phyloP scores from a whole-genome alignment of 2,797 vertebrate species.

The Cichlasoma orientale region DNA sequence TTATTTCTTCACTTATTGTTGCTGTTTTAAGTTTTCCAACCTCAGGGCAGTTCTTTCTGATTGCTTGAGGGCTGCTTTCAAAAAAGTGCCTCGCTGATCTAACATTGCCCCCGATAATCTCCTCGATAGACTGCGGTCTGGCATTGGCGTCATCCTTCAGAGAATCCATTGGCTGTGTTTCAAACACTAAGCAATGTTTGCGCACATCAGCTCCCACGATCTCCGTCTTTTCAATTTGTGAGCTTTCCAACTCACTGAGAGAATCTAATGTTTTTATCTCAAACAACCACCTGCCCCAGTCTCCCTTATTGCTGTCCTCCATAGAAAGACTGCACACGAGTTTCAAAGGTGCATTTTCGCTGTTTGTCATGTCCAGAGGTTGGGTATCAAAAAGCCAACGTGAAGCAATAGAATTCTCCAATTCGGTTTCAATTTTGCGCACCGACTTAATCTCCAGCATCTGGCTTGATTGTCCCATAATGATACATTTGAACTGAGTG shows the following conservation, averaged over 20 bases:
- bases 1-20: constrained; percentile 82
- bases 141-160: constrained; percentile 85
- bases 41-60: constrained; percentile 81
- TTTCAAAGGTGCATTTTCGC: constrained; percentile 81
- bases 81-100: constrained; percentile 88
- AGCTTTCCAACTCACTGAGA: constrained; percentile 81
- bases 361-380: constrained; percentile 81
- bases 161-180: constrained; percentile 89
- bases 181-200: constrained; percentile 90
- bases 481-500: constrained; percentile 86
- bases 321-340: constrained; percentile 86
- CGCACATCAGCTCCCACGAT: constrained; percentile 87
- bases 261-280: constrained; percentile 87
- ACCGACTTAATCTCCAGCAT: constrained; percentile 88
- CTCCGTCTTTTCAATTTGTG: constrained; percentile 78
- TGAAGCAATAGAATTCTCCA: constrained; percentile 84
- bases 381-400: constrained; percentile 89
- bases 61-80: constrained; percentile 86
- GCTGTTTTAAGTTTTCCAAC: constrained; percentile 87
- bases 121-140: constrained; percentile 75
- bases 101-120: constrained; percentile 90
- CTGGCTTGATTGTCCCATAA: constrained; percentile 86
- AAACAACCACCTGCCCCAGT: constrained; percentile 87
- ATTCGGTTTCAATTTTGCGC: constrained; percentile 87
- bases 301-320: constrained; percentile 84